phyloP scores from a whole-genome alignment of 2,888 invertebrate genomes.

The Synergus laeviventris region DNA sequence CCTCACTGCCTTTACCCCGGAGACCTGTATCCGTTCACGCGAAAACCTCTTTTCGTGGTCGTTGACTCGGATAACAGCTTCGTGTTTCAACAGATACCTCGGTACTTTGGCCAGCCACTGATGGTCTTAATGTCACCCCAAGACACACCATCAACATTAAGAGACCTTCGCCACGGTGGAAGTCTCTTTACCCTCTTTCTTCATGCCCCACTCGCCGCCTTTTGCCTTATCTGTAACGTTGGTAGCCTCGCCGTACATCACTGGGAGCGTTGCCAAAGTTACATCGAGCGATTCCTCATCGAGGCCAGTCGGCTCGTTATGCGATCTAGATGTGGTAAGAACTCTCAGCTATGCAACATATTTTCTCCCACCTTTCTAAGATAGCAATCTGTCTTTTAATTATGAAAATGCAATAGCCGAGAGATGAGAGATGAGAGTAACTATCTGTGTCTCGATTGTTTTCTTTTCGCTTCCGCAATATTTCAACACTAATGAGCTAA shows the following conservation, averaged over 20 bases:
- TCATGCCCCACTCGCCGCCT: slow-evolving; percentile 94
- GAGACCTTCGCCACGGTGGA: slow-evolving; percentile 91
- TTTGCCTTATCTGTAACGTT: slow-evolving; percentile 94
- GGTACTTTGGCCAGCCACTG: slow-evolving; percentile 94
- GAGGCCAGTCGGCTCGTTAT: slow-evolving; percentile 91
- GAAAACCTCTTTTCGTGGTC: slow-evolving; percentile 94
- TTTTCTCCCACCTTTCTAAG: neutral
- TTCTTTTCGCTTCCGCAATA: no score
- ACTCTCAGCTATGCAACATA: slow-evolving; percentile 8
- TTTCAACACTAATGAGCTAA: no score
- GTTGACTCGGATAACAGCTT: slow-evolving; percentile 97
- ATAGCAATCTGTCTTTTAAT: neutral
- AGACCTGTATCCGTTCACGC: slow-evolving; percentile 93
- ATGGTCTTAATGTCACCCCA: slow-evolving; percentile 96
- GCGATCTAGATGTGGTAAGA: slow-evolving; percentile 87
- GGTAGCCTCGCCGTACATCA: slow-evolving; percentile 89
- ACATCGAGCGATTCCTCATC: slow-evolving; percentile 91
- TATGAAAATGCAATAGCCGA: neutral
- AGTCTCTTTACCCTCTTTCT: slow-evolving; percentile 96
- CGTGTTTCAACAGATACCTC: slow-evolving; percentile 93
- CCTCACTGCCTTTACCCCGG: slow-evolving; percentile 93
- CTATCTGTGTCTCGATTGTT: no score
- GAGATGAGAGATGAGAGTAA: neutral
- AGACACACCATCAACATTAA: slow-evolving; percentile 89
- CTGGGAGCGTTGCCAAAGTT: slow-evolving; percentile 94